These are phyloP conservation scores for Labeo catla DNA, from an alignment of 2,113 vertebrate genomes.

Conservation along the genomic window DNA sequence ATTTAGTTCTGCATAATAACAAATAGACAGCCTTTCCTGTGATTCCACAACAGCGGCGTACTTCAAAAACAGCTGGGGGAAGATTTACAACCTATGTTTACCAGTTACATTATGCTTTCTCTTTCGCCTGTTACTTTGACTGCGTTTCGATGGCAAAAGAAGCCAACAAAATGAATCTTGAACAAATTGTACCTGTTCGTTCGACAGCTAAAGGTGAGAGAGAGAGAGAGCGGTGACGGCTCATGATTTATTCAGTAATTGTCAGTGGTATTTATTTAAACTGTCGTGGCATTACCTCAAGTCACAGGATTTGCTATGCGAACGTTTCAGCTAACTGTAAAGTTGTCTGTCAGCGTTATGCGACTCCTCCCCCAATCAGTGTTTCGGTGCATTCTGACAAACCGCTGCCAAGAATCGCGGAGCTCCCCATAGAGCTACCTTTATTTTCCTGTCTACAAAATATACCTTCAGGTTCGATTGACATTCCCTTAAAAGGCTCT, in stretches of 20 bases:
- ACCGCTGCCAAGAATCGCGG: constrained; percentile 44
- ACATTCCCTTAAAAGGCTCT: constrained; percentile 46
- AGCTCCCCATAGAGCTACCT: constrained; percentile 16
- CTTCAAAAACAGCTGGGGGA: constrained; percentile 54
- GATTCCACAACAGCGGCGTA: constrained; percentile 49
- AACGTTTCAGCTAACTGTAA: constrained; percentile 4
- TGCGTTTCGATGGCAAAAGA: constrained; percentile 47
- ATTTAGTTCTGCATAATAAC: constrained; percentile 63
- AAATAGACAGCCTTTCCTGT: constrained; percentile 55
- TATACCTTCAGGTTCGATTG: constrained; percentile 46
- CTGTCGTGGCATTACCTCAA: constrained; percentile 49
- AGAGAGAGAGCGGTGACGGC: constrained; percentile 35
- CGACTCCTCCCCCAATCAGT: constrained; percentile 45
- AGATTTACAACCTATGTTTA: constrained; percentile 59
- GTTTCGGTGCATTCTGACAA: constrained; percentile 47
- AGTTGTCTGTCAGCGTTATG: constrained; percentile 46
- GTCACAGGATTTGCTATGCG: constrained; percentile 48
- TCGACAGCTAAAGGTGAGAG: constrained; percentile 11
- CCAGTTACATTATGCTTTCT: constrained; percentile 53
- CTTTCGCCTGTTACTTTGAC: constrained; percentile 52
- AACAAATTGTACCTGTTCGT: constrained; percentile 4
- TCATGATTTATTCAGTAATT: constrained; percentile 58
- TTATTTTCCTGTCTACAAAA: constrained; percentile 30
- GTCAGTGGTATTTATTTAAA: constrained; percentile 56
- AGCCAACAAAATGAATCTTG: constrained; percentile 35